Percentiles rank a stretch among this genome's conserved stretches.
Evolutionary conservation across 2,888 invertebrate species (phyloP).

Genomic region (Apeira syringaria): DNA sequence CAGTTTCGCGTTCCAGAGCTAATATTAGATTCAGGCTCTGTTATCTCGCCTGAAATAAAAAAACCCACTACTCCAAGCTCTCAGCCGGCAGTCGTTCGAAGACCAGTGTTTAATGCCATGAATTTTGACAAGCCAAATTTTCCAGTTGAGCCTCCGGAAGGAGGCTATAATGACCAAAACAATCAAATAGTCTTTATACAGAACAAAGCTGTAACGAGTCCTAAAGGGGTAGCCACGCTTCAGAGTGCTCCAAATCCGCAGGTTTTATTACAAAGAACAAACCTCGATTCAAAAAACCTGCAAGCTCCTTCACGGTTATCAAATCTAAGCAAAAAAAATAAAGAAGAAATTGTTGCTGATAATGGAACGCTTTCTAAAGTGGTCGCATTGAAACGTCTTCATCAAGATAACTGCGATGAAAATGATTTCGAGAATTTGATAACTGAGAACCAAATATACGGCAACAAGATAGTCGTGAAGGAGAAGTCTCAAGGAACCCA

Average conservation of each 20-base stretch:
- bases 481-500: slow-evolving; percentile 72
- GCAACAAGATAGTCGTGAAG: slow-evolving; percentile 82
- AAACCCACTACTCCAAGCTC: slow-evolving; percentile 34
- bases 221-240: slow-evolving; percentile 69
- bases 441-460: slow-evolving; percentile 81
- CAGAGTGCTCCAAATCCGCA: slow-evolving; percentile 60
- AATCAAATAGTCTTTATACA: slow-evolving; percentile 71
- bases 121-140: slow-evolving; percentile 53
- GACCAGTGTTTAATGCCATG: slow-evolving; percentile 52
- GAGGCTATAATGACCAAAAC: slow-evolving; percentile 57
- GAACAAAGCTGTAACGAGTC: slow-evolving; percentile 58
- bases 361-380: slow-evolving; percentile 64
- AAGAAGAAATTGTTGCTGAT: slow-evolving; percentile 63
- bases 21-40: too few relatives aligned
- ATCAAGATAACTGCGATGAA: slow-evolving; percentile 77
- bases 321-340: slow-evolving; percentile 67
- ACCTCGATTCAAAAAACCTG: slow-evolving; percentile 73
- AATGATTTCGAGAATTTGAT: slow-evolving; percentile 82
- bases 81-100: slow-evolving; percentile 31
- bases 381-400: slow-evolving; percentile 72
- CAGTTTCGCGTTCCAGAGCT: slow-evolving; percentile 57
- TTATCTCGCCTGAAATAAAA: slow-evolving; percentile 43
- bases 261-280: slow-evolving; percentile 64
- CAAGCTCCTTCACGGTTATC: slow-evolving; percentile 77
- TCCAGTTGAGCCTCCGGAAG: slow-evolving; percentile 56